Evolutionary conservation across 2,888 invertebrate species (phyloP).

Genomic region (Cantharis rufa): DNA sequence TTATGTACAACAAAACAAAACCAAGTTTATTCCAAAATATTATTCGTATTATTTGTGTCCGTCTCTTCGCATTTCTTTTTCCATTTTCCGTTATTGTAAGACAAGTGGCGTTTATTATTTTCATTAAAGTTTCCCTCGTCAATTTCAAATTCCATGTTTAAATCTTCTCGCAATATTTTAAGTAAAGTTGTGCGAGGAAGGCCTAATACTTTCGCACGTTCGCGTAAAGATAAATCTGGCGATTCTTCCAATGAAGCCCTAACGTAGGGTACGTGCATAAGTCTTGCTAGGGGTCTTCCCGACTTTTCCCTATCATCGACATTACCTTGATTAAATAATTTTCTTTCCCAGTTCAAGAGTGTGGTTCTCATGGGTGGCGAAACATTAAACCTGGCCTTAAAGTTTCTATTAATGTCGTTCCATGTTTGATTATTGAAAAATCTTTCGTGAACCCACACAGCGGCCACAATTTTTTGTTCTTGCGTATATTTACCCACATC

Average conservation of each 20-base stretch:
- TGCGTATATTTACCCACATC: slow-evolving; percentile 45
- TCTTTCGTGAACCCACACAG: slow-evolving; percentile 59
- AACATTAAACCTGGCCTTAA: slow-evolving; percentile 53
- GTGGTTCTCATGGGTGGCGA: slow-evolving; percentile 50
- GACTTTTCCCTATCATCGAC: slow-evolving; percentile 55
- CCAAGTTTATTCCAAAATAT: background rate
- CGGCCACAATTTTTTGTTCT: slow-evolving; percentile 57
- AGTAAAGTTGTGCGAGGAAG: slow-evolving; percentile 54
- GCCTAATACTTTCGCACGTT: slow-evolving; percentile 52
- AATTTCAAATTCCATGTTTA: slow-evolving; percentile 46
- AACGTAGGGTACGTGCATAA: slow-evolving; percentile 50
- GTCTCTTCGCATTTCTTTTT: slow-evolving; percentile 27
- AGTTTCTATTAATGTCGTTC: slow-evolving; percentile 55
- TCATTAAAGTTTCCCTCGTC: slow-evolving; percentile 32
- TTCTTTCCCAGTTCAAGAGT: slow-evolving; percentile 51
- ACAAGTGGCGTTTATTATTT: slow-evolving; percentile 39
- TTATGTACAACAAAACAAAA: background rate
- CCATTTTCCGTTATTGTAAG: slow-evolving; percentile 43
- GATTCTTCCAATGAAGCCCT: slow-evolving; percentile 51
- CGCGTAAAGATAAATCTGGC: slow-evolving; percentile 54
- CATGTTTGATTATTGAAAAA: slow-evolving; percentile 49
- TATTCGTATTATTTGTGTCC: background rate
- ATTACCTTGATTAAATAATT: slow-evolving; percentile 54
- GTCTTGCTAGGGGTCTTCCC: slow-evolving; percentile 50
- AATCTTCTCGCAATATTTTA: slow-evolving; percentile 53